phyloP scores from a whole-genome alignment of 1,140 invertebrate species.

The Littorina saxatilis region DNA sequence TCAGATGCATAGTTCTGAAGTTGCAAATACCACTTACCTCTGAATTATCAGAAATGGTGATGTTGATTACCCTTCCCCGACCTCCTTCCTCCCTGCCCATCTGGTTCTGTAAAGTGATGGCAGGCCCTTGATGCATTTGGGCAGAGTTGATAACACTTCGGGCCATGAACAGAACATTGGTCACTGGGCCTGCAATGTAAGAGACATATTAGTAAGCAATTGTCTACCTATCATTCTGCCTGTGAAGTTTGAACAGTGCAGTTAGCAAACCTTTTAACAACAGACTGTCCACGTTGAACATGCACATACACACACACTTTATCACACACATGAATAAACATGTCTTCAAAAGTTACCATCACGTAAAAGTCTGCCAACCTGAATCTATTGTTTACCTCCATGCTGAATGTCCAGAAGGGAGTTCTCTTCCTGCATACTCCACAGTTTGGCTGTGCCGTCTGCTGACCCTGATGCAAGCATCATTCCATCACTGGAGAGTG shows the following conservation, averaged over 20 bases:
- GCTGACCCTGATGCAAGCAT: slow-evolving; percentile 85
- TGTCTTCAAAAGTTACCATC: not conserved
- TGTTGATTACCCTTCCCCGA: slow-evolving; percentile 11
- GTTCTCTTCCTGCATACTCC: slow-evolving; percentile 86
- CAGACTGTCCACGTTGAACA: too few species aligned
- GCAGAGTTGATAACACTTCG: not conserved
- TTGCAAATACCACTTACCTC: not conserved
- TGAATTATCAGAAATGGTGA: slow-evolving; percentile 5
- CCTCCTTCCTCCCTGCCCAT: not conserved
- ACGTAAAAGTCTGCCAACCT: not conserved
- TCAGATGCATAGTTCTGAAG: too few species aligned
- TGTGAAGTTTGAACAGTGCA: too few species aligned
- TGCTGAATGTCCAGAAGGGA: slow-evolving; percentile 83
- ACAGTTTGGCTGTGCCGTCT: slow-evolving; percentile 85
- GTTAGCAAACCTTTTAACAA: too few species aligned
- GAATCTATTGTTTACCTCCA: slow-evolving; percentile 78
- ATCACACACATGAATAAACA: not conserved
- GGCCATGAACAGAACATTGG: not conserved
- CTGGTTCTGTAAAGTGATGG: slow-evolving; percentile 3
- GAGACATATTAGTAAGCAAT: not conserved
- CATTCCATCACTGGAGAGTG: slow-evolving; percentile 83
- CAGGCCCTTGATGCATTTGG: not conserved
- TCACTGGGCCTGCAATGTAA: slow-evolving; percentile 8
- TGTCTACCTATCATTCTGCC: too few species aligned
- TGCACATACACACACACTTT: too few species aligned